A percentile compares a stretch with the other conserved stretches of the same genome.
phyloP scores from a whole-genome alignment of 2,113 vertebrate species.

The Apus apus region DNA sequence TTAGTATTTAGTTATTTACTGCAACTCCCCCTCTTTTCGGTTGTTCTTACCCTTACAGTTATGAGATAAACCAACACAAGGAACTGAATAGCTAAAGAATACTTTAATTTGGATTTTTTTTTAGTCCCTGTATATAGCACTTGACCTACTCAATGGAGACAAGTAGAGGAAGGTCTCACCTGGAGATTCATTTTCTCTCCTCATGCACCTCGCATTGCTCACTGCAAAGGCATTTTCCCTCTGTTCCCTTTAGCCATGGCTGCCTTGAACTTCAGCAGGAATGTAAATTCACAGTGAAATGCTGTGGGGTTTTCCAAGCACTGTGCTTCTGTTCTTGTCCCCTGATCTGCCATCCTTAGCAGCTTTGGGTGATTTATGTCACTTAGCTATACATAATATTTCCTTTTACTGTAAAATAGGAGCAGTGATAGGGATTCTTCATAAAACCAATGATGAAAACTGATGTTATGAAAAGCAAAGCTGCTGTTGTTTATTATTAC shows the following conservation, averaged over 20 bases:
- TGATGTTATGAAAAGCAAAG: not conserved
- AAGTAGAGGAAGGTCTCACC: not conserved
- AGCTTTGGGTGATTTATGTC: not conserved
- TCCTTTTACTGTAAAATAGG: not conserved
- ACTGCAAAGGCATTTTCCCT: not conserved
- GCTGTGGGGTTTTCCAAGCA: not conserved
- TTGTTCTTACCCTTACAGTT: not conserved
- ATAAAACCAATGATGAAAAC: not conserved
- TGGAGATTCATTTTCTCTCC: not conserved
- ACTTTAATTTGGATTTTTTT: not conserved
- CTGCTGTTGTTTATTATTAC: not conserved
- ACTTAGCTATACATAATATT: not conserved
- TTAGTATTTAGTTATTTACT: not conserved
- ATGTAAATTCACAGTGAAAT: not conserved
- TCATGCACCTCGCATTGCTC: not conserved
- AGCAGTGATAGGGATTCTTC: not conserved
- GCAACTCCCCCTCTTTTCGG: not conserved
- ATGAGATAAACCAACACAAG: not conserved
- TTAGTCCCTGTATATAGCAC: not conserved
- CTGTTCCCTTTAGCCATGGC: fast-evolving
- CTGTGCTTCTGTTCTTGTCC: not conserved
- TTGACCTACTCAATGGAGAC: not conserved
- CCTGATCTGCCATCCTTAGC: not conserved
- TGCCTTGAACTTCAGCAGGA: not conserved
- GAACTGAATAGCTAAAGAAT: not conserved